Evolutionary conservation across 2,888 invertebrate species (phyloP), one percentile per base, ranked within the genome.

Genomic region (Drosophila subsilvestris): DNA sequence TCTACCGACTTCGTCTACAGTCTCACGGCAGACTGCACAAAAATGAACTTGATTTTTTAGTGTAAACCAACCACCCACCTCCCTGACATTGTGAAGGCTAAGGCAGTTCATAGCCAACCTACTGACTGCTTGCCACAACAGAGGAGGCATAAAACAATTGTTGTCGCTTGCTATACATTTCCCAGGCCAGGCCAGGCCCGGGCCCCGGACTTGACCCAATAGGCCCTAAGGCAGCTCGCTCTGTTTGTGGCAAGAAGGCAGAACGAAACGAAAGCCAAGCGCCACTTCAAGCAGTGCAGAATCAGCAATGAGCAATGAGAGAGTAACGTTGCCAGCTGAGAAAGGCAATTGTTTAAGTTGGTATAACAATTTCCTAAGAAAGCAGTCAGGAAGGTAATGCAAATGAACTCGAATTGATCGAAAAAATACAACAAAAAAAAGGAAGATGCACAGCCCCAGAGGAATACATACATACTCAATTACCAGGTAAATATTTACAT

Each of bases 171-270:
- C 74, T 79, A 75, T 72, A 73, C 74, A 74, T 63, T 77, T 67
- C 45, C 66, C 70, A 50, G 66, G 57, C 55, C n/a, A n/a, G n/a
- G n/a, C n/a, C n/a, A n/a, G n/a, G n/a, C n/a, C n/a, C n/a, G n/a
- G n/a, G n/a, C n/a, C n/a, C 55, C 59, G 63, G 71, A 75, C 82
- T 85, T 85, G 83, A 87, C 87, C 83, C 87, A 71, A 74, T 85
- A 87, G 85, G 72, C 74, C 78, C 74, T 50, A 62, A 63, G 82
- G 73, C 71, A 45, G 57, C 63, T 57, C 45, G 57, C 63, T 57
- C 45, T 42, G 45, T 22, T 32, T 48, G 50, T 42, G 50, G 14
- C 14, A n/a, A 12, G 14, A 8, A 10, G 22, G 37, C 17, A 50
- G 61, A 56, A 49, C 48, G 29, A 62, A 63, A 48, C 37, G 18